A percentile compares a stretch with the other conserved stretches of the same genome.
Evolutionary conservation across 1,140 invertebrate species (phyloP).

Genomic region (Ooceraea biroi): DNA sequence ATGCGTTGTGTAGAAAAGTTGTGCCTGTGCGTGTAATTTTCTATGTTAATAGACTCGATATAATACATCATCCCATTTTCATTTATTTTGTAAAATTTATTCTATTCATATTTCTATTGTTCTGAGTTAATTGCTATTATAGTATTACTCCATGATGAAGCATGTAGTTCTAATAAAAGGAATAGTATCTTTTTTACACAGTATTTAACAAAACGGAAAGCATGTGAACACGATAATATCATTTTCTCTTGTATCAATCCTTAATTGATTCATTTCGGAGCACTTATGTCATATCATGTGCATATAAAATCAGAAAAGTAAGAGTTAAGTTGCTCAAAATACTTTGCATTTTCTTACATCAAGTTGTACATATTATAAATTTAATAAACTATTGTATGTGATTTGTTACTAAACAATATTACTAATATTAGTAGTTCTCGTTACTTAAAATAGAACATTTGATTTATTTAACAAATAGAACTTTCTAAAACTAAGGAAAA

Average conservation of each 20-base stretch:
- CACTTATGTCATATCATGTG: not conserved
- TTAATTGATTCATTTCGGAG: not conserved
- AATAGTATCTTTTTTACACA: not conserved
- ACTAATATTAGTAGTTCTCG: too few species aligned
- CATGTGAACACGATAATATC: not conserved
- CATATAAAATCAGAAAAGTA: not conserved
- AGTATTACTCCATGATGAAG: not conserved
- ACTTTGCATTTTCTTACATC: too few species aligned
- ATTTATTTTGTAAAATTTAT: not conserved
- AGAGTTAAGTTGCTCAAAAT: too few species aligned
- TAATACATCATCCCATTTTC: not conserved
- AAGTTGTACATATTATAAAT: too few species aligned
- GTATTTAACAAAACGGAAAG: slow-evolving; percentile 15
- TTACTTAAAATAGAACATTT: too few species aligned
- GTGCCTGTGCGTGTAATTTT: not conserved
- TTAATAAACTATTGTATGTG: too few species aligned
- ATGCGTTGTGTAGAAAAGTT: not conserved
- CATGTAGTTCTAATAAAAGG: slow-evolving; percentile 1
- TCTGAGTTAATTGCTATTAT: not conserved
- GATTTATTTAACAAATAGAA: too few species aligned
- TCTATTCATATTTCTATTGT: not conserved
- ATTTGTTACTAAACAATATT: too few species aligned
- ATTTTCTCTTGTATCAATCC: not conserved
- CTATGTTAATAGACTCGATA: slow-evolving; percentile 1
- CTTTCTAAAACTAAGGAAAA: too few species aligned